phyloP scores from a whole-genome alignment of 2,797 vertebrate species.

The Okamejei kenojei region DNA sequence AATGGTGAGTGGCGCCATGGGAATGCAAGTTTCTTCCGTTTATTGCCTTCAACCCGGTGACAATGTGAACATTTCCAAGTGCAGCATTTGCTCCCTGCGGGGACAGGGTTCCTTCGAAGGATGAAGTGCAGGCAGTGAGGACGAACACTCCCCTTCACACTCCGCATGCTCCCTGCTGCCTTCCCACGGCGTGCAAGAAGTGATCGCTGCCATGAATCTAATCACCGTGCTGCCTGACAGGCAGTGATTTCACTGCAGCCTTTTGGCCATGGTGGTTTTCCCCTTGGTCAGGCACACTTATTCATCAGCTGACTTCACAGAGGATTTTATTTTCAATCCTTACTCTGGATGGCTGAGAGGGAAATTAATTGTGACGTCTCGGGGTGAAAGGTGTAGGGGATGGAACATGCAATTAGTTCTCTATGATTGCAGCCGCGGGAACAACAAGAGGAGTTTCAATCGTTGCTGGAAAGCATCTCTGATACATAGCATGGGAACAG shows the following conservation, averaged over 20 bases:
- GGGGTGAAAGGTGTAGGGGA: neutral
- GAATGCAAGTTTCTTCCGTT: neutral
- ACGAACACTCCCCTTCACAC: neutral
- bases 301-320: neutral
- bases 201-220: neutral
- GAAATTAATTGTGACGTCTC: neutral
- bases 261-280: neutral
- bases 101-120: neutral
- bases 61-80: neutral
- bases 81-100: neutral
- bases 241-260: neutral
- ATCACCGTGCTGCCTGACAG: neutral
- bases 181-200: neutral
- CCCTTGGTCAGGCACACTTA: neutral
- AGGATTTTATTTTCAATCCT: neutral
- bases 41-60: neutral
- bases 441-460: neutral
- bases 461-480: neutral
- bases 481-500: neutral
- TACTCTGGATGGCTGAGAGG: neutral
- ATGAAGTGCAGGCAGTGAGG: no score
- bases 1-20: neutral
- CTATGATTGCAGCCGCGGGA: neutral
- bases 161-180: neutral
- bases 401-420: neutral